A percentile compares a stretch with the other conserved stretches of the same genome.
These are phyloP conservation scores for Avahi laniger DNA, from an alignment of 2,797 vertebrate species.

Conservation along the genomic window DNA sequence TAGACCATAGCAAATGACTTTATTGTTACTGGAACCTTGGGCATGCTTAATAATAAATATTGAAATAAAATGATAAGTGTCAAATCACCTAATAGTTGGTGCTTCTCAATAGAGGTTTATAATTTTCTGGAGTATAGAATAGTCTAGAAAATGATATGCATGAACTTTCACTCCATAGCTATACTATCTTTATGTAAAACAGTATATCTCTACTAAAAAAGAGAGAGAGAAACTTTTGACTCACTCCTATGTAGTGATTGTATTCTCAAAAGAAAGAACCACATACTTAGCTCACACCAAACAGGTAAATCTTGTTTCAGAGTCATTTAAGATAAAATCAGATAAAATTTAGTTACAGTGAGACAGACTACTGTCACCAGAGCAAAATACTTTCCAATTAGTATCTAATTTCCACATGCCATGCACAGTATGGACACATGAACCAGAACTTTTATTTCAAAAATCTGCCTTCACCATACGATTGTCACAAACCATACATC, in stretches of 20 bases:
- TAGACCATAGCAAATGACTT: not conserved
- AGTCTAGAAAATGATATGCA: not conserved
- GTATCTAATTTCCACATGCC: accelerated
- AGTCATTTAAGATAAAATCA: not conserved
- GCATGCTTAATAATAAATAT: not conserved
- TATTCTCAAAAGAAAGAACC: not conserved
- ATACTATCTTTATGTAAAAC: not conserved
- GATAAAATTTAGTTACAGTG: not conserved
- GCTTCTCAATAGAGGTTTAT: not conserved
- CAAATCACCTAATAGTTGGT: not conserved
- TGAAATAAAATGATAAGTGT: not conserved
- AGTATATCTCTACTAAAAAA: not conserved
- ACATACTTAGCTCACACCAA: not conserved
- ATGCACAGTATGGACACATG: not conserved
- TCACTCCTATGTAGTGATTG: not conserved
- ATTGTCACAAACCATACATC: not conserved
- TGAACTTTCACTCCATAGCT: not conserved
- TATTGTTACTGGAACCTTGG: not conserved
- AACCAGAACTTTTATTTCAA: not conserved
- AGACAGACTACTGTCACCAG: not conserved
- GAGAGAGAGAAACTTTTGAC: not conserved
- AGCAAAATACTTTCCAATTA: not conserved
- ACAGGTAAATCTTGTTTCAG: not conserved
- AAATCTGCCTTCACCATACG: not conserved
- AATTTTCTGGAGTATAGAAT: not conserved